Conservation (phyloP, 2,113 vertebrate species). For the Leucosticte australis region DNA sequence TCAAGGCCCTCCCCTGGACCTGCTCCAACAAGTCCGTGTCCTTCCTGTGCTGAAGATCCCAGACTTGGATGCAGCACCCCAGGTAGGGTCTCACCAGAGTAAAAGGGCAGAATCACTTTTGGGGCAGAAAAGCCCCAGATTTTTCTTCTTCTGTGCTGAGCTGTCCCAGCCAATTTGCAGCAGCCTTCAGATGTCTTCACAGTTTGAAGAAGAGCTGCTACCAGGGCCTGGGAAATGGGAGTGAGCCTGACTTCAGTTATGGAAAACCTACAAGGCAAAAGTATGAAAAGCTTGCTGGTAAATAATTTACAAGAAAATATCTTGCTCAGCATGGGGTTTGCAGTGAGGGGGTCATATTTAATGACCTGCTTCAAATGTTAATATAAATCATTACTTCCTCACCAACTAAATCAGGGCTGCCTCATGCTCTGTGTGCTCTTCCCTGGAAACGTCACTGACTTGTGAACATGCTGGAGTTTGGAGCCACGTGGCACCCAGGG, state of each 20-base stretch:
- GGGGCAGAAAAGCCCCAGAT: neutral
- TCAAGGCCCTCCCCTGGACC: neutral
- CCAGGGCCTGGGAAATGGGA: neutral
- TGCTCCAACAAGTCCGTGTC: neutral
- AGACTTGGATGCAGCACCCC: neutral
- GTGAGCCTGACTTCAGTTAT: conserved; percentile 14
- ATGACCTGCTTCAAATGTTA: conserved; percentile 42
- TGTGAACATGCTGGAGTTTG: neutral
- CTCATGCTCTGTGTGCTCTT: neutral
- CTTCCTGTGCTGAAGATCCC: neutral
- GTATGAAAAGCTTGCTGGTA: conserved; percentile 33
- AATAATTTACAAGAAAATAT: conserved; percentile 53
- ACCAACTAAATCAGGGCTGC: neutral
- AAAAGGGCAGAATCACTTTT: neutral
- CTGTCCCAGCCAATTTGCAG: neutral
- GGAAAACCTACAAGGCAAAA: conserved; percentile 24
- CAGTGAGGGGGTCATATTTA: conserved; percentile 24
- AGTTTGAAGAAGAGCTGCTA: neutral
- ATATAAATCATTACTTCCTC: conserved; percentile 50
- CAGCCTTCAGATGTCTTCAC: neutral
- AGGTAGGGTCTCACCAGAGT: neutral
- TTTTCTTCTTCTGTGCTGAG: neutral
- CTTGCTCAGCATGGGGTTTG: conserved; percentile 22
- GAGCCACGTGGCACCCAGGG: neutral
- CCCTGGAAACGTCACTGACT: neutral